phyloP scores from a whole-genome alignment of 2,888 invertebrate genomes.

The Tiliacea citrago region DNA sequence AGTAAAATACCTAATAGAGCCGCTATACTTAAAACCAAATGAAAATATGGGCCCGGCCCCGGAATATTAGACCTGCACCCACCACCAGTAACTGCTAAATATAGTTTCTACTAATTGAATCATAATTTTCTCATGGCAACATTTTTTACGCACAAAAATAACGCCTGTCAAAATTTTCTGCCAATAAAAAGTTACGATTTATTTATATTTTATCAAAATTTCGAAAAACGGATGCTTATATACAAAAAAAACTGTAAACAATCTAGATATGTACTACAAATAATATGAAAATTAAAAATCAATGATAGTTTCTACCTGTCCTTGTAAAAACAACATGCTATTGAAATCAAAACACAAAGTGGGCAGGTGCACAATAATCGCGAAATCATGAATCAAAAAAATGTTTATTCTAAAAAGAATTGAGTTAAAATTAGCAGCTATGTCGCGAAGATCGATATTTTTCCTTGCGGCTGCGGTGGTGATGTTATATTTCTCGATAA shows the following conservation, averaged over 20 bases:
- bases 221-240: background rate
- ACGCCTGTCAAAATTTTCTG: slow-evolving; percentile 40
- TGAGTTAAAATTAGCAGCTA: slow-evolving; percentile 59
- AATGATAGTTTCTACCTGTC: background rate
- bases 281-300: background rate
- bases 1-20: too few relatives aligned
- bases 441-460: slow-evolving; percentile 84
- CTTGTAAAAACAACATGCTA: slow-evolving; percentile 41
- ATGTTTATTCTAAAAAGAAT: slow-evolving; percentile 44
- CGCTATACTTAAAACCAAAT: background rate
- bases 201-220: slow-evolving; percentile 14
- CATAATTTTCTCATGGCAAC: slow-evolving; percentile 7
- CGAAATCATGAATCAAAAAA: slow-evolving; percentile 63
- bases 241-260: background rate
- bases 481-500: slow-evolving; percentile 84
- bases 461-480: slow-evolving; percentile 81
- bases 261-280: slow-evolving; percentile 3
- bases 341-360: slow-evolving; percentile 55
- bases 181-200: slow-evolving; percentile 37
- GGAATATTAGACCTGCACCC: too few relatives aligned
- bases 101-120: background rate
- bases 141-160: slow-evolving; percentile 28
- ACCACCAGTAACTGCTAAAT: background rate
- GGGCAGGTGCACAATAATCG: slow-evolving; percentile 17
- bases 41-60: too few relatives aligned